Evolutionary conservation across 2,113 vertebrate genomes (phyloP).

Genomic region (Jaculus jaculus): DNA sequence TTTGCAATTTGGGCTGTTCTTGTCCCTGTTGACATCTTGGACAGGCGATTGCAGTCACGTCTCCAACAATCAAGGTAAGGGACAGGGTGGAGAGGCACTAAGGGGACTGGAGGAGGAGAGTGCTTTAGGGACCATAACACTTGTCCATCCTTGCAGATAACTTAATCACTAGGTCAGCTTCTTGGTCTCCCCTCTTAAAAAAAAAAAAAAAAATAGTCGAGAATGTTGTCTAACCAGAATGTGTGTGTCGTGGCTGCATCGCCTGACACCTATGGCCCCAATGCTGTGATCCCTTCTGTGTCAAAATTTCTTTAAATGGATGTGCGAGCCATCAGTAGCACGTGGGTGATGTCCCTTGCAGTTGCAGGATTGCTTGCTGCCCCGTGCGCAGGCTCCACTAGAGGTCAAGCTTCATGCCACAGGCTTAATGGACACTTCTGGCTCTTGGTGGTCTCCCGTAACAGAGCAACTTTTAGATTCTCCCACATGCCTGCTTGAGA

Average conservation of each 20-base stretch:
- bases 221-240: neutral
- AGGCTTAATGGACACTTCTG: conserved; percentile 19
- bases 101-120: neutral
- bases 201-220: neutral
- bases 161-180: conserved; percentile 41
- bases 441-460: neutral
- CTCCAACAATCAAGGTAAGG: conserved; percentile 86
- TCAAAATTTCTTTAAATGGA: neutral
- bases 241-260: no score
- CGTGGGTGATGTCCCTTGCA: neutral
- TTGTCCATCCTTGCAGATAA: conserved; percentile 5
- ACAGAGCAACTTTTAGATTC: neutral
- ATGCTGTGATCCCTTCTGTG: neutral
- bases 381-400: neutral
- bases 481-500: neutral
- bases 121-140: neutral
- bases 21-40: conserved; percentile 82
- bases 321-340: neutral
- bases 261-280: neutral
- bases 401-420: neutral
- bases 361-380: neutral
- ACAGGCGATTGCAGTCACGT: conserved; percentile 79
- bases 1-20: conserved; percentile 82
- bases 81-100: neutral
- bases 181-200: neutral